phyloP scores from a whole-genome alignment of 1,140 invertebrate genomes.

The Drosophila nannoptera region DNA sequence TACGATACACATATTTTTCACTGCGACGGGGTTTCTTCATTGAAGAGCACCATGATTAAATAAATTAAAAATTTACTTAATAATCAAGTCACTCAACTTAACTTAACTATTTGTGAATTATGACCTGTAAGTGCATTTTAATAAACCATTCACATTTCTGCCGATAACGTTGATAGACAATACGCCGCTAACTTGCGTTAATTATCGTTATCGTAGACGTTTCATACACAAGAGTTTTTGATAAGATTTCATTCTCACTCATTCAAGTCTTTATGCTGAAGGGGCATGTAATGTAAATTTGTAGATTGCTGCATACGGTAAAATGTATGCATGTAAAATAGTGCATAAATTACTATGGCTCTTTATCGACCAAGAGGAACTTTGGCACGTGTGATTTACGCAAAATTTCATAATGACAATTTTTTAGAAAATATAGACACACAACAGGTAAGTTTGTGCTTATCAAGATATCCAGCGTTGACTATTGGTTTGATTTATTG shows the following conservation, averaged over 20 bases:
- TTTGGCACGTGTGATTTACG: constrained; percentile 83
- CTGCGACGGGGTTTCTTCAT: neutral
- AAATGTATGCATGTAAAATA: constrained; percentile 11
- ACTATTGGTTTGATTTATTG: constrained; percentile 2
- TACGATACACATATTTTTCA: neutral
- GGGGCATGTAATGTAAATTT: neutral
- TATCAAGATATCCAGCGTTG: neutral
- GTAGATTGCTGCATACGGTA: neutral
- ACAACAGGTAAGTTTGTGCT: constrained; percentile 80
- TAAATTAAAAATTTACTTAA: too few relatives aligned
- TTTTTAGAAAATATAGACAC: constrained; percentile 82
- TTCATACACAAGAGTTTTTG: neutral
- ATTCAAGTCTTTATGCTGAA: neutral
- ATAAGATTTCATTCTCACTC: neutral
- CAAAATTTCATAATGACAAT: constrained; percentile 83
- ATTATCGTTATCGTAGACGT: neutral
- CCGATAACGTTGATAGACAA: too few relatives aligned
- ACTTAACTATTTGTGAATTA: too few relatives aligned
- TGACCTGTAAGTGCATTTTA: too few relatives aligned
- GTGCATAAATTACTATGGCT: constrained; percentile 19
- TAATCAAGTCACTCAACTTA: too few relatives aligned
- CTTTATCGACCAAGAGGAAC: constrained; percentile 81
- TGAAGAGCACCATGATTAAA: too few relatives aligned
- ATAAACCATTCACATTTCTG: too few relatives aligned
- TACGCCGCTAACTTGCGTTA: neutral